A percentile compares a stretch with the other conserved stretches of the same genome.
phyloP scores from a whole-genome alignment of 53 echinoderm and acorn worm species.

The Apostichopus leukothele region DNA sequence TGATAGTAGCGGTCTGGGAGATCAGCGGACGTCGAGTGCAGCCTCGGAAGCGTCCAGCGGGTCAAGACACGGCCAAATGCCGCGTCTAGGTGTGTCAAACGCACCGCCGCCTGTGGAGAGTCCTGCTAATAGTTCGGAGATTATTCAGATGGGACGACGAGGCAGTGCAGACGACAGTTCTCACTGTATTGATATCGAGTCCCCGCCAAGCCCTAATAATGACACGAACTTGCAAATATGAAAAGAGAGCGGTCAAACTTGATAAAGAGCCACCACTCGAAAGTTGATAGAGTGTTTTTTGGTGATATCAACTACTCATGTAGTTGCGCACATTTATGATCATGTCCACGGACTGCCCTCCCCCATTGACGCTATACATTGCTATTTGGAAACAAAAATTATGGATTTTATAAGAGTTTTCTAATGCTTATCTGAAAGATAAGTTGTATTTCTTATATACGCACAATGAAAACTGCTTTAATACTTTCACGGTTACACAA shows the following conservation, averaged over 20 bases:
- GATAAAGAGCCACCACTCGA: no score
- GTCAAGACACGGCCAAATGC: slow-evolving; percentile 29
- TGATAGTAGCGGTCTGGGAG: slow-evolving; percentile 63
- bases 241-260: neutral
- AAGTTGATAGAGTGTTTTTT: no score
- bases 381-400: no score
- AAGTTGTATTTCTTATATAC: no score
- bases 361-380: no score
- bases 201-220: slow-evolving; percentile 80
- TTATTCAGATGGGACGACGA: neutral
- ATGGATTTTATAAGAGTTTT: no score
- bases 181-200: slow-evolving; percentile 75
- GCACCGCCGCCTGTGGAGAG: slow-evolving; percentile 40
- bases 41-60: slow-evolving; percentile 46
- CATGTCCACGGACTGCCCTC: no score
- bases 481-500: no score
- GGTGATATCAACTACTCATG: no score
- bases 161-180: slow-evolving; percentile 8
- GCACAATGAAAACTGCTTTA: no score
- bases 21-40: slow-evolving; percentile 58
- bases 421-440: no score
- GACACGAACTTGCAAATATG: slow-evolving; percentile 39
- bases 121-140: slow-evolving; percentile 22
- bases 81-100: neutral
- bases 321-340: no score